Evolutionary conservation across 2,888 invertebrate genomes (phyloP).

Genomic region (Asteroscopus sphinx): DNA sequence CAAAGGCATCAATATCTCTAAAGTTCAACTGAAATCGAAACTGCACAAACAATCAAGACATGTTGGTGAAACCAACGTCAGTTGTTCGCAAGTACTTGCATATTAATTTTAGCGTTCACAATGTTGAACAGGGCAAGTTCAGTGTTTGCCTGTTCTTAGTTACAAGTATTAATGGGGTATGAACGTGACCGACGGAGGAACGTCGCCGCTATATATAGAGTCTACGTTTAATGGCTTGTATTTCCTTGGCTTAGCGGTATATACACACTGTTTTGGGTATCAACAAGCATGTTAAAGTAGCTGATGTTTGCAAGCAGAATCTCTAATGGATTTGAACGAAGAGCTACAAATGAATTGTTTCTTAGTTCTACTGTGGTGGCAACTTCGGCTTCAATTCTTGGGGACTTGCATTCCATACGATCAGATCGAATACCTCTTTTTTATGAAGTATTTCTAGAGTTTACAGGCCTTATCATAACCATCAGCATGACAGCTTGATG

Average conservation of each 20-base stretch:
- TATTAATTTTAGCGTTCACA: slow-evolving; percentile 45
- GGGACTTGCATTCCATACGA: no score
- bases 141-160: slow-evolving; percentile 64
- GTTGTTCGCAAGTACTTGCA: slow-evolving; percentile 14
- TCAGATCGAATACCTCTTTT: no score
- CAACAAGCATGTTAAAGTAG: slow-evolving; percentile 24
- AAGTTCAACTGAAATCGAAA: slow-evolving; percentile 23
- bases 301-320: slow-evolving; percentile 27
- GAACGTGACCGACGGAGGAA: slow-evolving; percentile 78
- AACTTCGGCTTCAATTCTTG: no score
- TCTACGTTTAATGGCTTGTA: slow-evolving; percentile 74
- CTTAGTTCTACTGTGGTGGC: no score
- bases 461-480: no score
- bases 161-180: slow-evolving; percentile 78
- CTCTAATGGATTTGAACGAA: no score
- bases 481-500: no score
- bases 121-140: slow-evolving; percentile 51
- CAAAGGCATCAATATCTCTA: not conserved
- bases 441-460: no score
- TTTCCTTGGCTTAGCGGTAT: slow-evolving; percentile 66
- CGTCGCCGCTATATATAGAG: slow-evolving; percentile 73
- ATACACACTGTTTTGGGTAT: slow-evolving; percentile 46
- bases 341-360: no score
- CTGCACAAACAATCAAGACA: slow-evolving; percentile 4
- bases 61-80: slow-evolving; percentile 19